phyloP scores from a whole-genome alignment of 2,113 vertebrate species.

The Cebus imitator region DNA sequence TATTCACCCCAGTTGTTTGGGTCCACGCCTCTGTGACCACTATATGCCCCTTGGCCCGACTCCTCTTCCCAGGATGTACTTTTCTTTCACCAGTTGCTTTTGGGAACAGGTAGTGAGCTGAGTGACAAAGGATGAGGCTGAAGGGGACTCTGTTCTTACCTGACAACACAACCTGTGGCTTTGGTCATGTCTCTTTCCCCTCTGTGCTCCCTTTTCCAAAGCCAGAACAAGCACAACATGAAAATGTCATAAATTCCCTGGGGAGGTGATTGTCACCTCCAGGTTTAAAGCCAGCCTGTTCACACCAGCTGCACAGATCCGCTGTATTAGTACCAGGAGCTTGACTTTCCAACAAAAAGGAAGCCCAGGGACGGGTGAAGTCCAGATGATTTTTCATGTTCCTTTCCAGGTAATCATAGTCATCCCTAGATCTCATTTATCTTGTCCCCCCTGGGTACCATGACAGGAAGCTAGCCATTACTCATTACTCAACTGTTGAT shows the following conservation, averaged over 20 bases:
- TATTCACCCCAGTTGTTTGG: neutral
- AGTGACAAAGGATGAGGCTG: neutral
- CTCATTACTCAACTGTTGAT: neutral
- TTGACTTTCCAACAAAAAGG: neutral
- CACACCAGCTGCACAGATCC: neutral
- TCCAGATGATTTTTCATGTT: neutral
- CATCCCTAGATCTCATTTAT: neutral
- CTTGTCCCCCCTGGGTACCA: neutral
- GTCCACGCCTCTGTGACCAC: neutral
- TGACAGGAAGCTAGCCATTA: neutral
- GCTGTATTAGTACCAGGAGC: neutral
- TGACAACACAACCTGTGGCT: no score
- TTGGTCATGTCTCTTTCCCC: no score
- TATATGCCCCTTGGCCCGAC: accelerated
- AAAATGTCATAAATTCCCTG: neutral
- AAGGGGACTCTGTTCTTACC: neutral
- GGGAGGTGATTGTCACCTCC: neutral
- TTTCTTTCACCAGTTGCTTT: neutral
- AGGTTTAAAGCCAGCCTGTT: neutral
- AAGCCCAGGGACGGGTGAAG: neutral
- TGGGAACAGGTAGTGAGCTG: neutral
- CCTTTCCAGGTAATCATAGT: neutral
- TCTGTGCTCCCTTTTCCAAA: neutral
- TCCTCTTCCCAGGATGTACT: neutral
- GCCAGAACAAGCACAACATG: neutral